Evolutionary conservation across 2,113 vertebrate species (phyloP).

Genomic region (Perccottus glenii): DNA sequence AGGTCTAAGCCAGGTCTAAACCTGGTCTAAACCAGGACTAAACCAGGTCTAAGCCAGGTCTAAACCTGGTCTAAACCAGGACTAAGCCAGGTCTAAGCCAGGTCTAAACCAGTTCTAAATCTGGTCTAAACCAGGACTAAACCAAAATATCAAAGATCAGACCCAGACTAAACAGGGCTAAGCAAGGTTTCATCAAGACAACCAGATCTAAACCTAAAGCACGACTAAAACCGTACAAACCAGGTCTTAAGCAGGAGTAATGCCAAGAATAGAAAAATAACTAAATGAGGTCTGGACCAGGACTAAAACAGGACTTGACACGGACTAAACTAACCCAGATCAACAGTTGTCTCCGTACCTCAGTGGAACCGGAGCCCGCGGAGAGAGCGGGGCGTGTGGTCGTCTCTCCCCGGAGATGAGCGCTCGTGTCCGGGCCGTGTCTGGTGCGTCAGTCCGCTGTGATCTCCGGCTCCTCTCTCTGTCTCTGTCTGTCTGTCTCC

Average conservation of each 20-base stretch:
- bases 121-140: not conserved
- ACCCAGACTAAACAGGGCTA: not conserved
- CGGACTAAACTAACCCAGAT: slow-evolving; percentile 1
- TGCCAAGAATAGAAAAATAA: no score
- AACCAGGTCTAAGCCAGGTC: not conserved
- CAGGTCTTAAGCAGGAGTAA: not conserved
- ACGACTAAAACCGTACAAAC: not conserved
- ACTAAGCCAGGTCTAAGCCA: not conserved
- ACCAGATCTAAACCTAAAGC: not conserved
- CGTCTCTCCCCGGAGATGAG: slow-evolving; percentile 1
- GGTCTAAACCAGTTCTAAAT: not conserved
- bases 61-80: not conserved
- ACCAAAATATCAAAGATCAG: not conserved
- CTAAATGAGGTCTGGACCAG: not conserved
- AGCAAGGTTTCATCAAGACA: not conserved
- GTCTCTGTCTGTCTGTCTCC: slow-evolving; percentile 9
- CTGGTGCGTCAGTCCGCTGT: slow-evolving; percentile 40
- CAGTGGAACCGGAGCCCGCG: not conserved
- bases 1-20: no score
- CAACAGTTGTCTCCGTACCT: slow-evolving; percentile 45
- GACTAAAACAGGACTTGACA: not conserved
- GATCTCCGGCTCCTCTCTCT: slow-evolving; percentile 18
- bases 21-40: not conserved
- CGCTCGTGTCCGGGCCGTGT: slow-evolving; percentile 4
- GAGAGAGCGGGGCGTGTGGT: not conserved